These are phyloP conservation scores for Chelidonichthys spinosus DNA, from an alignment of 2,797 vertebrate species.

Conservation along the genomic window DNA sequence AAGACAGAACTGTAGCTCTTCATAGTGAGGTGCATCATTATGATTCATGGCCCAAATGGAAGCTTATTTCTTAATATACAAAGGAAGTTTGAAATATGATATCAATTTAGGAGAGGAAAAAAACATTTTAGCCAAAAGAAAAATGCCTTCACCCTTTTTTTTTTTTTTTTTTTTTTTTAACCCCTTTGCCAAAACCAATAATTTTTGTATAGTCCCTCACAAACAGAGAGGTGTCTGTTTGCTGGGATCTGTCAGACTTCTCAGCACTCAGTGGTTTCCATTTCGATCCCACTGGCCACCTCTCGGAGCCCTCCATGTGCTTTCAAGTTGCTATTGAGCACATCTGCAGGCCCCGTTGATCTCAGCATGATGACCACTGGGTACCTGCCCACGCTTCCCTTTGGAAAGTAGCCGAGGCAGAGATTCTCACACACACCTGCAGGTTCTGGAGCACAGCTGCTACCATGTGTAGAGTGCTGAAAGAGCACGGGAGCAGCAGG, in stretches of 20 bases:
- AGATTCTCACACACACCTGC: constrained; percentile 26
- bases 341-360: constrained; percentile 8
- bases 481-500: constrained; percentile 24
- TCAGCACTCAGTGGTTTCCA: constrained; percentile 7
- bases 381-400: constrained; percentile 11
- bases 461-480: constrained; percentile 4
- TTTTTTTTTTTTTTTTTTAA: background rate
- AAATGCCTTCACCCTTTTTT: background rate
- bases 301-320: constrained; percentile 23
- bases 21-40: too few species aligned
- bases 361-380: constrained; percentile 17
- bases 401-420: background rate
- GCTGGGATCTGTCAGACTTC: constrained; percentile 8
- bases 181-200: background rate
- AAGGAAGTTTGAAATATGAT: background rate
- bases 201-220: background rate
- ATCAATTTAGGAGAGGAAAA: background rate
- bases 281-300: constrained; percentile 30
- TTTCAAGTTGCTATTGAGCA: constrained; percentile 10
- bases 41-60: background rate
- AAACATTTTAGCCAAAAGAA: background rate
- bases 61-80: background rate
- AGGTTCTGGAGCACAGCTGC: constrained; percentile 32
- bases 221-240: background rate
- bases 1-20: too few species aligned